Percentiles rank a stretch among this genome's conserved stretches.
These are phyloP conservation scores for Hydrozoanthus tunicans DNA, from an alignment of 64 coral and sea anemone species.

Conservation along the genomic window DNA sequence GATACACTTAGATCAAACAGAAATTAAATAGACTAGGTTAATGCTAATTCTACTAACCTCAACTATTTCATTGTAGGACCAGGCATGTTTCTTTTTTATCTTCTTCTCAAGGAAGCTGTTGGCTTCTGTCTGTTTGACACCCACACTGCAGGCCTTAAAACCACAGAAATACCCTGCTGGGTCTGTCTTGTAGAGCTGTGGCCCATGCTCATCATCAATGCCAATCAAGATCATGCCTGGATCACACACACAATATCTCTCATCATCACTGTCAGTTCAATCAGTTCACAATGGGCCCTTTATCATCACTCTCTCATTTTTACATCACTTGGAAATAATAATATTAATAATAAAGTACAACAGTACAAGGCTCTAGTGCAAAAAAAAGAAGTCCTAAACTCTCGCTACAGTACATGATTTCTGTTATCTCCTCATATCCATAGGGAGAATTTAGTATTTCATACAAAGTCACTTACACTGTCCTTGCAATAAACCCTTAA, in stretches of 20 bases:
- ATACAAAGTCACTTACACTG: too few relatives aligned
- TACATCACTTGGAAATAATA: too few relatives aligned
- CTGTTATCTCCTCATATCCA: too few relatives aligned
- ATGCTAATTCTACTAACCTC: conserved; percentile 50
- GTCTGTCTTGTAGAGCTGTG: conserved; percentile 97
- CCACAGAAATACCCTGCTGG: conserved; percentile 99
- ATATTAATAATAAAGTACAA: too few relatives aligned
- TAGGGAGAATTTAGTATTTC: too few relatives aligned
- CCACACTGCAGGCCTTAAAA: conserved; percentile 96
- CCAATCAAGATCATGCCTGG: conserved; percentile 95
- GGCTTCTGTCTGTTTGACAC: conserved; percentile 96
- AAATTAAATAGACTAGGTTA: not conserved
- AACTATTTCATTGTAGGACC: conserved; percentile 95
- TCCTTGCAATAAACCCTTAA: too few relatives aligned
- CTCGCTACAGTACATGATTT: too few relatives aligned
- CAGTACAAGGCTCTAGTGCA: too few relatives aligned
- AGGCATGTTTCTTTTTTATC: conserved; percentile 97
- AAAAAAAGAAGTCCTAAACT: too few relatives aligned
- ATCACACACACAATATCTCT: conserved; percentile 28
- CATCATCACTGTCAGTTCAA: not conserved
- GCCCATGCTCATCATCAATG: conserved; percentile 94
- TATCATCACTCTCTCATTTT: too few relatives aligned
- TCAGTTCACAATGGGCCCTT: too few relatives aligned
- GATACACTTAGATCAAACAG: not conserved
- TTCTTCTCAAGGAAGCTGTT: conserved; percentile 99